Base-by-base conservation (phyloP, 1,140 invertebrate genomes). In the Bacillus rossius region DNA sequence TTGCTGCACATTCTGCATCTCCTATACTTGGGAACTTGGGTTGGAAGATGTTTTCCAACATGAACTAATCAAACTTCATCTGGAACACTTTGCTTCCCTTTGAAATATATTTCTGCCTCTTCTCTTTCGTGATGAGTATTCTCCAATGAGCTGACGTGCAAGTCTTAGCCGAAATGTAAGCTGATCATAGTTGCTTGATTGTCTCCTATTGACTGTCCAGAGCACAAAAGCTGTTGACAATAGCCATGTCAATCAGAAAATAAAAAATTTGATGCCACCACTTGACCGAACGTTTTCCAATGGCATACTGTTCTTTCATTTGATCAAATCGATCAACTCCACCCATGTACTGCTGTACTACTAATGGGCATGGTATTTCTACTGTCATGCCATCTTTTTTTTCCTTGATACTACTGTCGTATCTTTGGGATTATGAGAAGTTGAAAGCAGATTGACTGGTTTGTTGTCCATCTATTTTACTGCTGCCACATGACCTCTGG, bases 381-480 rank as follows among this genome's bases (percentile, higher is more conserved):
- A 41, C 53, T 51, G 54, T 59, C 25, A 25, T 43, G 41, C 66
- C 62, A 63, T 62, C 41, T 61, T 63, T 66, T 45, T 5, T 19
- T 20, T 25, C 8, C 17, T 45, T 45, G 10, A 34, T n/a, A 45
- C 43, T 20, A 45, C 17, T 19, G 43, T 45, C 8, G 23, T 25
- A 45, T 45, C 25, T 67, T 62, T 42, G 40, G 64, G 61, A 50
- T 63, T 66, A 65, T 68, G 71, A 66, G 67, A 66, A 67, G 66
- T 75, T 37, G 65, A 73, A 60, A 70, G 60, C 50, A 76, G 71
- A 55, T 57, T 60, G 55, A 75, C 71, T 8, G 63, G 23, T 65
- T 65, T 70, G 59, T 69, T 73, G 61, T 75, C 71, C 57, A 67
- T 73, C 66, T 68, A 74, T 69, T 73, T 74, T 45, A 66, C 61